A percentile compares a stretch with the other conserved stretches of the same genome.
Evolutionary conservation across 1,140 invertebrate genomes (phyloP).

Genomic region (Meloidogyne floridensis): DNA sequence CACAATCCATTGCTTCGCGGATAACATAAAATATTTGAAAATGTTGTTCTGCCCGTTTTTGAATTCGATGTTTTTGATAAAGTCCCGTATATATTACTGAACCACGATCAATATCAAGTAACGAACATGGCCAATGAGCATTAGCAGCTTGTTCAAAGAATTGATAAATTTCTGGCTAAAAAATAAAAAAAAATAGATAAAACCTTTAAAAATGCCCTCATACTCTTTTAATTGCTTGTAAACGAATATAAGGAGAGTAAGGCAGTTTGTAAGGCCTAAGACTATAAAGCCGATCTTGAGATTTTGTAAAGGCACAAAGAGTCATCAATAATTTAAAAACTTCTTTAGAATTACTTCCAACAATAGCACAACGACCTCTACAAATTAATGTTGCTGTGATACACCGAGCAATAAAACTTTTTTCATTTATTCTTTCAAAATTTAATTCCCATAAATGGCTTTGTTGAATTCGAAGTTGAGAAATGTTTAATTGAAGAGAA

Average conservation of each 20-base stretch:
- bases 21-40: constrained; percentile 41
- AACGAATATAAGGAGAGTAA: constrained; percentile 35
- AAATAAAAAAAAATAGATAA: constrained; percentile 10
- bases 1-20: constrained; percentile 23
- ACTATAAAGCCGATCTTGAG: constrained; percentile 34
- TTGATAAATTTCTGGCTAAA: constrained; percentile 33
- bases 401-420: constrained; percentile 27
- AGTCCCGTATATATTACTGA: constrained; percentile 37
- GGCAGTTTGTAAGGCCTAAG: constrained; percentile 31
- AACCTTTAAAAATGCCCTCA: neutral
- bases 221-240: constrained; percentile 39
- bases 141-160: constrained; percentile 28
- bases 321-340: constrained; percentile 35
- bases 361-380: constrained; percentile 34
- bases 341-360: constrained; percentile 33
- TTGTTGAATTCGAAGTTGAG: constrained; percentile 23
- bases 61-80: constrained; percentile 34
- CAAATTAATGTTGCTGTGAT: constrained; percentile 41
- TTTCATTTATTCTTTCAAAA: constrained; percentile 3
- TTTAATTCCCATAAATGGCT: constrained; percentile 34
- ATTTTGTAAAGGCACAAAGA: constrained; percentile 30
- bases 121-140: constrained; percentile 38
- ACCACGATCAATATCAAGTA: constrained; percentile 39
- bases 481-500: neutral
- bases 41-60: constrained; percentile 31